phyloP scores from a whole-genome alignment of 2,797 vertebrate genomes.

The Botia kubotai region DNA sequence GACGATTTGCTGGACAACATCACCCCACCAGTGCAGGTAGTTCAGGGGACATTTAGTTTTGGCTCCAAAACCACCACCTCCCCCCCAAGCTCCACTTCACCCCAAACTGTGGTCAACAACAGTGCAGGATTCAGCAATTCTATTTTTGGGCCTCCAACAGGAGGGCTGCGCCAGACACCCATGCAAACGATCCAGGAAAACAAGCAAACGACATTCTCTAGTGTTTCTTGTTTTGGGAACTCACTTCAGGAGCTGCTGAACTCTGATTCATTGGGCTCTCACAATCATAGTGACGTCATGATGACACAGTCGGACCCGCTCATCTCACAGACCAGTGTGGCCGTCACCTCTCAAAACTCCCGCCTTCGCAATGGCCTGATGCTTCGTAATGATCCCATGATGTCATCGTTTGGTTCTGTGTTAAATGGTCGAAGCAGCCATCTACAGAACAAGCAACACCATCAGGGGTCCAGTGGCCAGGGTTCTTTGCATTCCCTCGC shows the following conservation, averaged over 20 bases:
- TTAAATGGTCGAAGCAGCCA: conserved; percentile 75
- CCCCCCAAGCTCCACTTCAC: conserved; percentile 75
- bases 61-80: conserved; percentile 83
- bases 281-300: conserved; percentile 96
- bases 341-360: conserved; percentile 90
- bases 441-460: conserved; percentile 61
- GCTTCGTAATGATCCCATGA: conserved; percentile 93
- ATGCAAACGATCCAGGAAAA: conserved; percentile 99
- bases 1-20: conserved; percentile 95
- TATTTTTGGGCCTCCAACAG: conserved; percentile 84
- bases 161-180: conserved; percentile 88
- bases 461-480: conserved; percentile 88
- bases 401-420: conserved; percentile 85
- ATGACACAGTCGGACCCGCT: conserved; percentile 98
- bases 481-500: conserved; percentile 81
- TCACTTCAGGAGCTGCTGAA: conserved; percentile 96
- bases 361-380: conserved; percentile 85
- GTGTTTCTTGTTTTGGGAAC: conserved; percentile 90
- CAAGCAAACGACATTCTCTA: conserved; percentile 95
- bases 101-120: conserved; percentile 73
- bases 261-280: conserved; percentile 81
- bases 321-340: conserved; percentile 96
- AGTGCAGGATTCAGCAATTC: conserved; percentile 82
- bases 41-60: conserved; percentile 85
- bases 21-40: conserved; percentile 75